Base-by-base conservation (phyloP, 2,888 invertebrate genomes). In the Belgica antarctica region DNA sequence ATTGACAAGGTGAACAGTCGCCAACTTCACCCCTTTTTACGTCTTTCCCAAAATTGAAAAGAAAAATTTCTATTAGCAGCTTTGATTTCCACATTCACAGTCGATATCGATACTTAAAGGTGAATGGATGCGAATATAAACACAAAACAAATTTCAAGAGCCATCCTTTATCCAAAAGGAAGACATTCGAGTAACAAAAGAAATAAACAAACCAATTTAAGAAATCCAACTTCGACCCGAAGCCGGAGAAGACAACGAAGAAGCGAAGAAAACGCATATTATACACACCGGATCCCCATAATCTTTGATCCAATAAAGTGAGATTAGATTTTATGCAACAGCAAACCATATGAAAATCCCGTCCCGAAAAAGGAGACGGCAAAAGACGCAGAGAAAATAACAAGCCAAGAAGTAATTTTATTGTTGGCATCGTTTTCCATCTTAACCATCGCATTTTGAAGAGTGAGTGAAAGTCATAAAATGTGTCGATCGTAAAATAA, bases 281-380 rank as follows among this genome's bases (percentile, higher is more conserved):
- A n/a, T n/a, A 47, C 68, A 57, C 47, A 2, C 68, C 17, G 22
- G 27, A 52, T 57, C 57, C 57, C 28, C 28, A 57, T 68, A 68
- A 68, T 68, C 68, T 68, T 68, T 68, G 68, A 68, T 68, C 52
- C 47, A 68, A 68, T 68, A 68, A 68, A 52, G 47, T 41, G 47
- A 68, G 68, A 68, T 68, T 68, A 68, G 31, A 47, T 68, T 68
- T 68, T 68, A 68, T 68, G 68, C 52, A 68, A 68, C 59, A 59
- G 25, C 27, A 27, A 59, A 59, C 68, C 62, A 62, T 62, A 62
- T 62, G 62, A 62, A 62, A 62, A 62, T 62, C 28, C 27, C 34
- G 25, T 36, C 57, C 47, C 41, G 46, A 66, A 63, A 63, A 62
- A 41, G 41, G 19, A 47, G 19, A 34, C 12, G 10, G n/a, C 24